phyloP scores from a whole-genome alignment of 1,140 invertebrate species.

The Holcopasites calliopsidis region DNA sequence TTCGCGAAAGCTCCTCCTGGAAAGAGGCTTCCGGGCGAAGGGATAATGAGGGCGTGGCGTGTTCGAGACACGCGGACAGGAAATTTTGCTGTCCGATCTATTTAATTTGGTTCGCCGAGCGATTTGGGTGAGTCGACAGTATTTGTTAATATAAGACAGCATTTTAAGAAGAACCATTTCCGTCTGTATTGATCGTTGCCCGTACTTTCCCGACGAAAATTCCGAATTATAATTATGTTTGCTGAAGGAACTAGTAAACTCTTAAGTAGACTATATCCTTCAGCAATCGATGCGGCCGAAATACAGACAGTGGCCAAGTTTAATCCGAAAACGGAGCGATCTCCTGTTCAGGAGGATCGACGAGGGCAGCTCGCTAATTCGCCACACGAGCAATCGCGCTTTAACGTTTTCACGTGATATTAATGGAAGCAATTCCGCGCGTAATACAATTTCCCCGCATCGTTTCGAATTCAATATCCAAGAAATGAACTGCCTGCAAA shows the following conservation, averaged over 20 bases:
- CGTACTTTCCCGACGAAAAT: too few species aligned
- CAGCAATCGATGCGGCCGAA: not conserved
- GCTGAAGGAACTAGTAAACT: too few species aligned
- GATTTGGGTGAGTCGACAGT: not conserved
- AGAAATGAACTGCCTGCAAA: too few species aligned
- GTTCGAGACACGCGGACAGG: not conserved
- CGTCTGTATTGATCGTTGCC: too few species aligned
- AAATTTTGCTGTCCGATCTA: not conserved
- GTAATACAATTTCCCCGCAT: slow-evolving; percentile 18
- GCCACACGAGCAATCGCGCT: not conserved
- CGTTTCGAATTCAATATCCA: slow-evolving; percentile 10
- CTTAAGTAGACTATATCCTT: not conserved
- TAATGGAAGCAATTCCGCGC: slow-evolving; percentile 18
- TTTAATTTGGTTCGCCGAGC: not conserved
- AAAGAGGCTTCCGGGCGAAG: not conserved
- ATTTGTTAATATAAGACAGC: not conserved
- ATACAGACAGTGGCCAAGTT: not conserved
- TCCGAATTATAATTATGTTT: too few species aligned
- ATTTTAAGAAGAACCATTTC: not conserved
- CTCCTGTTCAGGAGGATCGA: not conserved
- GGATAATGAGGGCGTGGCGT: slow-evolving; percentile 18
- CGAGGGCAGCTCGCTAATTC: not conserved
- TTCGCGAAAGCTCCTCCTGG: not conserved
- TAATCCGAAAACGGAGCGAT: not conserved
- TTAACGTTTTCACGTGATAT: slow-evolving; percentile 7